A percentile compares a stretch with the other conserved stretches of the same genome.
These are phyloP conservation scores for Brachionichthys hirsutus DNA, from an alignment of 2,113 vertebrate species.

Conservation along the genomic window DNA sequence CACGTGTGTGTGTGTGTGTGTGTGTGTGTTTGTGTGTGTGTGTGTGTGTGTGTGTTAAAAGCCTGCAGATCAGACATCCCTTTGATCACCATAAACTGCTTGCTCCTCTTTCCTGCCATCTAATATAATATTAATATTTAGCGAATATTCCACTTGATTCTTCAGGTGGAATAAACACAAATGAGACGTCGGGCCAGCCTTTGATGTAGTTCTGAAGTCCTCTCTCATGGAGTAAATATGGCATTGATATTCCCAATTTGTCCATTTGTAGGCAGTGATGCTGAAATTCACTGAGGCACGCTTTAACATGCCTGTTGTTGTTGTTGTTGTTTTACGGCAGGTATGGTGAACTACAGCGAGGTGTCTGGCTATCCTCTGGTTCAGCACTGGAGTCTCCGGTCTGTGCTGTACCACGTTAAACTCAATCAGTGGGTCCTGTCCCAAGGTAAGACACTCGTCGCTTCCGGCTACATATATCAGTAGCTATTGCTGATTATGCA, in stretches of 20 bases:
- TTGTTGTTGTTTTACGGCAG: slow-evolving; percentile 38
- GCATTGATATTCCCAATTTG: slow-evolving; percentile 4
- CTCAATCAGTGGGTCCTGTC: slow-evolving; percentile 92
- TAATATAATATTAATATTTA: slow-evolving; percentile 46
- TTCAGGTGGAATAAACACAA: slow-evolving; percentile 43
- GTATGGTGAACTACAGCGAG: slow-evolving; percentile 98
- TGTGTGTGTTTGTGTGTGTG: too few species aligned
- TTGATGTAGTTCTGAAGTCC: slow-evolving; percentile 35
- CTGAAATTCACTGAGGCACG: background rate
- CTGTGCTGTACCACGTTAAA: slow-evolving; percentile 91
- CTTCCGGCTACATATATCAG: background rate
- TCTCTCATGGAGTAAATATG: slow-evolving; percentile 24
- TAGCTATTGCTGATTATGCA: too few species aligned
- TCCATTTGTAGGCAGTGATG: background rate
- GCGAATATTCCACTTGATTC: slow-evolving; percentile 21
- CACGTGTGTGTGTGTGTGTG: too few species aligned
- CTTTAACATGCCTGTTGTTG: background rate
- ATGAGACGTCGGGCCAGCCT: slow-evolving; percentile 19
- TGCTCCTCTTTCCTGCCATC: slow-evolving; percentile 27
- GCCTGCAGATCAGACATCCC: background rate
- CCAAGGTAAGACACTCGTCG: slow-evolving; percentile 82
- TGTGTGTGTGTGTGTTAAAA: too few species aligned
- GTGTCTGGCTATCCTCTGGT: slow-evolving; percentile 93
- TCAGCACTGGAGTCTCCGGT: slow-evolving; percentile 94
- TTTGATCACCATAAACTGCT: slow-evolving; percentile 39